Evolutionary conservation across 2,888 invertebrate species (phyloP), one percentile per base, ranked within the genome.

Genomic region (Himalopsyche anomala): DNA sequence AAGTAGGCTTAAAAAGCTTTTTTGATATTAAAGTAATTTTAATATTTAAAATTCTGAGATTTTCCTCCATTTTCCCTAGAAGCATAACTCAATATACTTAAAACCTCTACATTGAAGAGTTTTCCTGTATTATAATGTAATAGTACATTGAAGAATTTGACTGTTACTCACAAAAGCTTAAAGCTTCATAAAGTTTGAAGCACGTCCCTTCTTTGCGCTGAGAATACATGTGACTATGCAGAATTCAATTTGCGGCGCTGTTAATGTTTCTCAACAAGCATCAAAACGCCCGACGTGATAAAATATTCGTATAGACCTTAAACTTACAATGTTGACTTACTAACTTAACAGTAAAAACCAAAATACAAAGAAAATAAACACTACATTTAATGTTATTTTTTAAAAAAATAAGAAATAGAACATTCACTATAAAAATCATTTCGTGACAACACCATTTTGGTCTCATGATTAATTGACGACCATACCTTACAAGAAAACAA

Each of bases 91-190:
- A 80, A 80, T 80, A 80, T 28, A 8, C 19, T 4, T 8, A n/a
- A 19, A 28, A n/a, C 2, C 8, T 62, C 19, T 62, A 62, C 28
- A 19, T 62, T 28, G 28, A 19, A 62, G 62, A 62, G 19, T 28
- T 62, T 62, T 62, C 62, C 28, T 19, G 15, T 62, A 62, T 62
- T 62, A 62, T 62, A 62, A 62, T 62, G 15, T 15, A 51, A 51
- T 51, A 51, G 19, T 62, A 62, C 28, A 62, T 62, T 19, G 19
- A 62, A 62, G 62, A 62, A 62, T 62, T 62, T 62, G 62, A 62
- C 56, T 56, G 56, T n/a, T n/a, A 56, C 62, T 62, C 62, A 19
- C 62, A 62, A 62, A 51, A 62, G 19, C 62, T 62, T 62, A 62
- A 62, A 28, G 62, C 62, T 62, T 62, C 62, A 62, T 62, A 62